Evolutionary conservation across 2,113 vertebrate species (phyloP), one percentile per base, ranked within the genome.

Genomic region (Orycteropus afer): DNA sequence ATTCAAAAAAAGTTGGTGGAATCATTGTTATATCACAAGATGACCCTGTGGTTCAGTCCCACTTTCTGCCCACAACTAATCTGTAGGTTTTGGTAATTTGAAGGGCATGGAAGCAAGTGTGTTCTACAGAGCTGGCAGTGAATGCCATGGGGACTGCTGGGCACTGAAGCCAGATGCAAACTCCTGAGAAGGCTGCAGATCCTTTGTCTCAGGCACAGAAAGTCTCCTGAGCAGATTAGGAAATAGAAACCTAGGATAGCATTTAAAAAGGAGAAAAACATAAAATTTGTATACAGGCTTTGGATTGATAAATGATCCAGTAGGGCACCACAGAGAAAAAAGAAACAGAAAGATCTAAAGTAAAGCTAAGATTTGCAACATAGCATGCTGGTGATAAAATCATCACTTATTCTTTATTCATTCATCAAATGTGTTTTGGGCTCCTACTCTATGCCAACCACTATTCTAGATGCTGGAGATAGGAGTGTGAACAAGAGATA

Each of bases 381-480:
- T 0, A 81, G 85, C 55, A 37, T 29, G 7, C 4, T 0, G 3
- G n/a, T 32, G 85, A 78, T 65, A 71, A 83, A 27, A 87, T 71
- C 76, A 17, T 45, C 74, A 53, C 78, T 51, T 63, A 45, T 37
- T 74, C 84, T 53, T 84, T 49, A 14, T 76, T 29, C 59, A 40
- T 76, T 81, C 69, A 71, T 32, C 22, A 34, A 32, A 29, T 53
- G 51, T 27, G 51, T 10, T 18, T 22, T 32, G n/a, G 65, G 49
- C 8, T 91, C 69, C 92, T 18, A 40, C 25, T 65, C 59, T 22
- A 37, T 8, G 17, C 55, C 80, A 96, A 47, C 71, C 37, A 32
- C 20, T 17, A 25, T 92, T 90, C 63, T 42, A 85, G 90, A 89
- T 76, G 83, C 32, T 65, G 34, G 20, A 95, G 81, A 82, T 85